Conservation (phyloP, 2,888 invertebrate species). For the Thysanoteuthis rhombus region DNA sequence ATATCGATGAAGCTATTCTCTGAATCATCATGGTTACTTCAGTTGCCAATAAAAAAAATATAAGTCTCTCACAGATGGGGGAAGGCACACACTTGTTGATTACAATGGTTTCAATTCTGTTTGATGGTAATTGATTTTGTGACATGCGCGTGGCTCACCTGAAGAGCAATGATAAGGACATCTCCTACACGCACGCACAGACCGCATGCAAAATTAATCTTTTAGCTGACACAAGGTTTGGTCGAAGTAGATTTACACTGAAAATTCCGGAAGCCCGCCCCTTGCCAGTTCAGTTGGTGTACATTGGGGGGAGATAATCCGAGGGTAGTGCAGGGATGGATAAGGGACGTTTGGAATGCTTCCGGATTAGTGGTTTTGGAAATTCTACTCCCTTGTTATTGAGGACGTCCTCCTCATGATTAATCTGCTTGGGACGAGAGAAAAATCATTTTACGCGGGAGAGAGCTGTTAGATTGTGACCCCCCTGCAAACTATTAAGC, state of each 20-base stretch:
- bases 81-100: neutral
- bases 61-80: neutral
- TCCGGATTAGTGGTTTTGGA: neutral
- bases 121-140: neutral
- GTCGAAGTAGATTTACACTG: neutral
- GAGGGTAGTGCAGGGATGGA: neutral
- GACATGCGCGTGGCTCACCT: neutral
- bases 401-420: too few relatives aligned
- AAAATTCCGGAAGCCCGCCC: neutral
- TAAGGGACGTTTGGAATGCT: neutral
- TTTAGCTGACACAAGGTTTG: neutral
- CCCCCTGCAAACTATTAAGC: too few relatives aligned
- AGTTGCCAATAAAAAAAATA: neutral
- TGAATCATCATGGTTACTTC: neutral
- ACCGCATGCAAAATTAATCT: neutral
- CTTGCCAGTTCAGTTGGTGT: neutral
- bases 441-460: too few relatives aligned
- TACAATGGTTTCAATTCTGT: neutral
- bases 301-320: neutral
- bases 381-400: too few relatives aligned
- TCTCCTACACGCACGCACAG: neutral
- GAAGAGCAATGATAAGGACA: neutral
- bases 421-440: too few relatives aligned
- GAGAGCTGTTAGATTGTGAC: too few relatives aligned
- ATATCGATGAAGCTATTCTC: neutral